Evolutionary conservation across 2,888 invertebrate species (phyloP), one percentile per base, ranked within the genome.

Genomic region (Ophion ventricosus): DNA sequence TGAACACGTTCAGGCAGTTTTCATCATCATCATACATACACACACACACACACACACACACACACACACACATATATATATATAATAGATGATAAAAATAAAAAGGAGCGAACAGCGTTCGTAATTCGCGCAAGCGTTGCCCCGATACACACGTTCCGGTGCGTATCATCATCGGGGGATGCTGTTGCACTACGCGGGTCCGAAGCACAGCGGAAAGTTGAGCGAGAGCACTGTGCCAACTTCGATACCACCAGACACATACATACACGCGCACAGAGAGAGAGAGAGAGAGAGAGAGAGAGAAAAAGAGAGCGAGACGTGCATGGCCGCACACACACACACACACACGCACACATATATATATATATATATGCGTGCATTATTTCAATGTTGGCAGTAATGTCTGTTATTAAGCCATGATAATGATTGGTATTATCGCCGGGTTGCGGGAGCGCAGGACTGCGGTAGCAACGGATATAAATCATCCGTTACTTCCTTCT

Each of bases 301-400:
- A 35, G 8, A 1, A n/a, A n/a, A n/a, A 35, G 35, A 35, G 35
- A 35, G 35, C 5, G 8, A 1, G 35, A 35, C 7, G 35, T 35
- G 8, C 35, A 35, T 35, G 17, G 17, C 3, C 54, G 17, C 54
- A n/a, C n/a, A 20, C 1, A 4, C 23, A 1, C 17, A 25, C 11
- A 26, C 8, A 25, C 23, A 35, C 8, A n/a, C n/a, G n/a, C n/a
- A n/a, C n/a, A 54, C 40, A 54, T 56, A 78, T n/a, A 67, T 43
- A 56, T 75, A 57, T 23, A 72, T 75, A 72, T 66, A 86, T 72
- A 70, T 70, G 67, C 84, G 90, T 90, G 90, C 93, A 92, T 93
- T 93, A 93, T 93, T 93, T 93, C 93, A 93, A 93, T 93, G 93
- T 93, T 93, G 93, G 92, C 93, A 93, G 93, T 93, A 93, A 93